Conservation (phyloP, 2,113 vertebrate genomes). For the Theristicus caerulescens region DNA sequence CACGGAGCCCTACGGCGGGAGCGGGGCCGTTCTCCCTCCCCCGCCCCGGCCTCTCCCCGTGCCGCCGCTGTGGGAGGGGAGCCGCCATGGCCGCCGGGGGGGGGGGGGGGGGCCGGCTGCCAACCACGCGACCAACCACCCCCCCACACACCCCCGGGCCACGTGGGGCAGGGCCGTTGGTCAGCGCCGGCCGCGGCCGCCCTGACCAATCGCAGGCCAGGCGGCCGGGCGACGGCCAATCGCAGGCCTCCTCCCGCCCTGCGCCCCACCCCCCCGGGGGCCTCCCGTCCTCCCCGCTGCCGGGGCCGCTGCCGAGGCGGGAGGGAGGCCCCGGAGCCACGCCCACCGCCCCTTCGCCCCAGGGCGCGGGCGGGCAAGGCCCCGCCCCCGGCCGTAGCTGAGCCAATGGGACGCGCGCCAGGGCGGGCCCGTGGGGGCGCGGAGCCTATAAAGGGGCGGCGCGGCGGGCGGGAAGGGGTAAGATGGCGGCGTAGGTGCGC, state of each 20-base stretch:
- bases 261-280: not conserved
- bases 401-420: not conserved
- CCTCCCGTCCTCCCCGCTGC: too few species aligned
- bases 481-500: not conserved
- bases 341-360: not conserved
- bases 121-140: not conserved
- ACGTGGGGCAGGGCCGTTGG: not conserved
- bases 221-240: not conserved
- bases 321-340: too few species aligned
- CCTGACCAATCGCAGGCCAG: not conserved
- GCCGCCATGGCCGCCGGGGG: not conserved
- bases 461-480: not conserved
- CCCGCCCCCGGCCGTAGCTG: not conserved
- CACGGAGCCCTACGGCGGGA: too few species aligned
- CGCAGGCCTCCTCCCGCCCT: not conserved
- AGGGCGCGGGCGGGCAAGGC: too few species aligned
- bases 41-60: too few species aligned
- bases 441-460: not conserved
- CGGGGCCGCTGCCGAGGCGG: not conserved
- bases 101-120: not conserved
- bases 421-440: not conserved
- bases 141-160: too few species aligned
- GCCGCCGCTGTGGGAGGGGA: too few species aligned
- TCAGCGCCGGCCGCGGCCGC: not conserved
- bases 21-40: too few species aligned